Base-by-base conservation (phyloP, 2,797 vertebrate genomes). In the Prunella strophiata region DNA sequence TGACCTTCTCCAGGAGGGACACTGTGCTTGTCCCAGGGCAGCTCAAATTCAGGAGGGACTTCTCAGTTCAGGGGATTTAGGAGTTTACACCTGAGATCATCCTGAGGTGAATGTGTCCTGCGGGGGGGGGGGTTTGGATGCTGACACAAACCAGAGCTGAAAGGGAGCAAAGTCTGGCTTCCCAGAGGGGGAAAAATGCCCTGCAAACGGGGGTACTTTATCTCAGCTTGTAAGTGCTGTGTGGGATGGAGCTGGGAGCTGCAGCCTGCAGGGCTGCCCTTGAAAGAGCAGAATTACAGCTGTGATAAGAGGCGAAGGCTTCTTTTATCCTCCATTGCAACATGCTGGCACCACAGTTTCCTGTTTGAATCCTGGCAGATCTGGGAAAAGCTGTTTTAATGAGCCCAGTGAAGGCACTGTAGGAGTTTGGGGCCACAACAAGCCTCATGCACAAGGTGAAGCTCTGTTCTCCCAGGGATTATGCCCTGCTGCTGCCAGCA, bases 21-120 rank as follows among this genome's bases (percentile, higher is more conserved):
- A 12, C n/a, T 25, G 10, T 7, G 30, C 47, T 73, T 8, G 2
- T n/a, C 27, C 40, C 27, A 67, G 45, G 48, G n/a, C 40, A 76
- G 36, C 54, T 82, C 40, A 47, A 1, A 6, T n/a, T 59, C 54
- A 17, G 59, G 16, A 63, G 25, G 23, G 36, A 52, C n/a, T 26
- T 47, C 23, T 40, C 21, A 13, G 7, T 50, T 85, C 7, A 26
- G 51, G 17, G 0, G 0, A 19, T 72, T 90, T 30, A 6, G 38
- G 62, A 43, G 13, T 68, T 72, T 12, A 4, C 9, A n/a, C 23
- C 29, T 4, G 34, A 63, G 61, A 51, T 62, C 52, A 73, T 66
- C 82, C 29, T 2, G 3, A 5, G 58, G 34, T 1, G 8, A 65
- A 34, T 0, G 0, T 8, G 42, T 7, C 2, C 43, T 42, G 87